Evolutionary conservation across 2,797 vertebrate genomes (phyloP), one percentile per base, ranked within the genome.

Genomic region (Danio kyathit): DNA sequence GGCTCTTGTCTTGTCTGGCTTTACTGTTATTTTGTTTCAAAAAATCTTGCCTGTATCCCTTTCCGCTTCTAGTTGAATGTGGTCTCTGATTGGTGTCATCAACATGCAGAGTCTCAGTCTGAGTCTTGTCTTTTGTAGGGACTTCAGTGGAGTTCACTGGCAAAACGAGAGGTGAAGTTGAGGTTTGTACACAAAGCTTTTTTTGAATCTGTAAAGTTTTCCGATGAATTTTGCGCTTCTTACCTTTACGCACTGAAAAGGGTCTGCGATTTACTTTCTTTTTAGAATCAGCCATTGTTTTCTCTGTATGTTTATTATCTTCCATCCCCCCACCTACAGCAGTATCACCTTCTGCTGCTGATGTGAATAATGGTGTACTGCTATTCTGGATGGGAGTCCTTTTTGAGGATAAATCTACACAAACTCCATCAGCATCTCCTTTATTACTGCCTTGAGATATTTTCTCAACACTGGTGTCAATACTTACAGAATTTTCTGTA

Each of bases 401-500:
- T 29, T 86, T 44, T 61, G 41, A 6, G 8, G 54, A 7, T 81
- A 56, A 84, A 81, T 3, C 6, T 41, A 63, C 5, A 38, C 49
- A 16, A 7, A 19, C 57, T 66, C 41, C 44, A 74, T 70, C 38
- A 56, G 4, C 56, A 71, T 61, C 46, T 73, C 16, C 41, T 73
- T 54, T 43, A n/a, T n/a, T 17, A 40, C 13, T 38, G 9, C 41
- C 61, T 48, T 86, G 9, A 2, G 75, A 61, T 17, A 2, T 81
- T 86, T 89, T 21, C 17, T 81, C 29, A 67, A 41, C 13, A 49
- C 78, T 64, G 13, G 56, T 43, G 44, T 43, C 65, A 65, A 56
- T 6, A 44, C 51, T 83, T 82, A 44, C 12, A 72, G 67, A 76
- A 54, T 73, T 63, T 61, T 92, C 92, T 82, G 88, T 79, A 43